Evolutionary conservation across 2,113 vertebrate genomes (phyloP).

Genomic region (Gymnobelideus leadbeateri): DNA sequence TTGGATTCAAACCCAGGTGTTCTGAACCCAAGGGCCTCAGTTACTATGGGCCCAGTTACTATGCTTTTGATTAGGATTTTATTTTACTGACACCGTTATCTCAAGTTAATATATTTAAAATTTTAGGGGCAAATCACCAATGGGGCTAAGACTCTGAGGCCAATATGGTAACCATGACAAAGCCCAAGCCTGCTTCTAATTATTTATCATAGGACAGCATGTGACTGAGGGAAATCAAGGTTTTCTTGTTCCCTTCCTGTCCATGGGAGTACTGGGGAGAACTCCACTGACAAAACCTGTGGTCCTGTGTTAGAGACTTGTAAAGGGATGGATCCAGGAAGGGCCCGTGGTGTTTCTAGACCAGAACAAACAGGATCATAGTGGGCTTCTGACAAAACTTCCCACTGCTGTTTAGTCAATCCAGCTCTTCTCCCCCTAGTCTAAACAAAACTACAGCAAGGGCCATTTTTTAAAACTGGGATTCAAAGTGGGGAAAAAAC

Average conservation of each 20-base stretch:
- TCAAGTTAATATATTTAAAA: neutral
- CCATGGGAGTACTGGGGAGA: slow-evolving; percentile 59
- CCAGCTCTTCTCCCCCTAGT: neutral
- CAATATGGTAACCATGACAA: neutral
- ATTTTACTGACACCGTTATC: neutral
- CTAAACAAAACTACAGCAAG: neutral
- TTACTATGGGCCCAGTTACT: no score
- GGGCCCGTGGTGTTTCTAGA: neutral
- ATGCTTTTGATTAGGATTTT: neutral
- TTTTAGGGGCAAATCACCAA: neutral
- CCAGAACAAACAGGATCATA: neutral
- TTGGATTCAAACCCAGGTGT: neutral
- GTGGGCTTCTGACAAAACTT: slow-evolving; percentile 6
- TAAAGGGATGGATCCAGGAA: slow-evolving; percentile 30
- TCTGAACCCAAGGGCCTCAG: neutral
- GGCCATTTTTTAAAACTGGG: neutral
- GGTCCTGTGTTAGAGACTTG: slow-evolving; percentile 8
- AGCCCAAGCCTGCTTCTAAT: neutral
- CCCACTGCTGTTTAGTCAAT: neutral
- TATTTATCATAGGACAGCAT: neutral
- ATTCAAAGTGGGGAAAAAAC: neutral
- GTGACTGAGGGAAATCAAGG: neutral
- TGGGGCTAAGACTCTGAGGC: neutral
- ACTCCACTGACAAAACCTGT: slow-evolving; percentile 54
- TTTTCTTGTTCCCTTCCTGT: neutral